These are phyloP conservation scores for Trichogramma dendrolimi DNA, from an alignment of 2,888 invertebrate species.

Conservation along the genomic window DNA sequence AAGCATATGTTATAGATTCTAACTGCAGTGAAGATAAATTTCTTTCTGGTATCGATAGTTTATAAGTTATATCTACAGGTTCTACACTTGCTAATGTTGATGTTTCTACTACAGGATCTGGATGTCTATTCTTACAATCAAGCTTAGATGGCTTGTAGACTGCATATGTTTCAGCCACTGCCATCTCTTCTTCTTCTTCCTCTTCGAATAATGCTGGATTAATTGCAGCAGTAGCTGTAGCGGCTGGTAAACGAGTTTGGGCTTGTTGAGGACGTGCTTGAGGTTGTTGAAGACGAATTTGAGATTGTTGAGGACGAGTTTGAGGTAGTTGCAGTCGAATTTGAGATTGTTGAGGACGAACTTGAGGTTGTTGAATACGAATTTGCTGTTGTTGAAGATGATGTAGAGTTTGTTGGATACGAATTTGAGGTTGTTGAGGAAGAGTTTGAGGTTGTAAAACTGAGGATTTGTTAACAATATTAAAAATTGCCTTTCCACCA, in stretches of 20 bases:
- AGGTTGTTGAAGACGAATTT: no score
- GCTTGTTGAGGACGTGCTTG: no score
- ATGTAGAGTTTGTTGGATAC: conserved; percentile 7
- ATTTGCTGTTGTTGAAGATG: neutral
- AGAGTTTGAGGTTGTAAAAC: no score
- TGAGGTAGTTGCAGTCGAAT: no score
- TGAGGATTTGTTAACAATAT: no score
- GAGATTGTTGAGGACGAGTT: no score
- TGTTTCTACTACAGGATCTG: conserved; percentile 98
- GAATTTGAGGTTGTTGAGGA: conserved; percentile 32
- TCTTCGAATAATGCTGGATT: conserved; percentile 51
- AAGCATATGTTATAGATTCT: conserved; percentile 95
- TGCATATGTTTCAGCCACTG: conserved; percentile 96
- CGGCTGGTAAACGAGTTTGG: no score
- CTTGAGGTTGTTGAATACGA: no score
- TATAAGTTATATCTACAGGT: conserved; percentile 89
- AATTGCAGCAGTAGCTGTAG: conserved; percentile 31
- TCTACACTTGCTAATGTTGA: conserved; percentile 94
- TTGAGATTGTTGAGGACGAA: no score
- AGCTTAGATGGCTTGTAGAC: conserved; percentile 97
- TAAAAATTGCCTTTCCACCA: no score
- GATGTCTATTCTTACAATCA: conserved; percentile 79
- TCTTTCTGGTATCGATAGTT: conserved; percentile 76
- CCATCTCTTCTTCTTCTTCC: conserved; percentile 87
- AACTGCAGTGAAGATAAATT: conserved; percentile 92